Evolutionary conservation across 2,113 vertebrate species (phyloP).

Genomic region (Theropithecus gelada): DNA sequence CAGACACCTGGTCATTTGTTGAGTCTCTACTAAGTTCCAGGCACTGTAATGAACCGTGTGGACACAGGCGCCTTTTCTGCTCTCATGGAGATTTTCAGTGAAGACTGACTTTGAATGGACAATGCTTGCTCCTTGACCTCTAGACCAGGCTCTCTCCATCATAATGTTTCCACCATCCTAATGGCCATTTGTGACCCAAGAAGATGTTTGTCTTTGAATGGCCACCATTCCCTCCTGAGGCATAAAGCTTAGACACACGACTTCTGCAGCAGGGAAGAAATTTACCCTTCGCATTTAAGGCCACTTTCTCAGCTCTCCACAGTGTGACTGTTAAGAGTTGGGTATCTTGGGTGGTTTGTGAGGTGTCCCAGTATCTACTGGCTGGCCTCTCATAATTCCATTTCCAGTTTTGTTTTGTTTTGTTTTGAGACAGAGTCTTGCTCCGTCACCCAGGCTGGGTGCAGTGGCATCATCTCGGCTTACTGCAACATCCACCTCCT

Average conservation of each 20-base stretch:
- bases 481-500: too few species aligned
- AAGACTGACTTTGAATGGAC: not conserved
- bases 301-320: not conserved
- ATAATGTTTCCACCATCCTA: not conserved
- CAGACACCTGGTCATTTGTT: not conserved
- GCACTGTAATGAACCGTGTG: not conserved
- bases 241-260: not conserved
- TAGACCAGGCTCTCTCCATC: not conserved
- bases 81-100: not conserved
- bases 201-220: not conserved
- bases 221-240: not conserved
- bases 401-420: not conserved
- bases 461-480: too few species aligned
- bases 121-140: not conserved
- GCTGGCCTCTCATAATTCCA: not conserved
- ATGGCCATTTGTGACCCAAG: not conserved
- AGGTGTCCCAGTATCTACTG: not conserved
- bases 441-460: too few species aligned
- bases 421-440: too few species aligned
- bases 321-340: not conserved
- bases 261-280: not conserved
- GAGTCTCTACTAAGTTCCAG: not conserved
- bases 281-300: not conserved
- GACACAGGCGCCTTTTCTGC: not conserved
- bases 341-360: not conserved